Evolutionary conservation across 1,140 invertebrate species (phyloP).

Genomic region (Drosophila bocqueti): DNA sequence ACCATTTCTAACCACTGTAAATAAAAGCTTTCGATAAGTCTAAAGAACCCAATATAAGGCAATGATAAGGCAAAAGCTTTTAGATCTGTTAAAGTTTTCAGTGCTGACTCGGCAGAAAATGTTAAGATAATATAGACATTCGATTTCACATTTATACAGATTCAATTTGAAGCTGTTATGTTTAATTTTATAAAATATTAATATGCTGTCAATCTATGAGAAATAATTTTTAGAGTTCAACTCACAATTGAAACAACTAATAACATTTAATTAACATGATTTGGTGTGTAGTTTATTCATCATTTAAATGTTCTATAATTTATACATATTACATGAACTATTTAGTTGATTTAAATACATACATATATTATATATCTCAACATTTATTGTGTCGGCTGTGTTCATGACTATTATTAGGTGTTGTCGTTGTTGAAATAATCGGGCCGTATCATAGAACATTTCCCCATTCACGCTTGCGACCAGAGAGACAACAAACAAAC

Average conservation of each 20-base stretch:
- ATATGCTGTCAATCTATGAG: too few relatives aligned
- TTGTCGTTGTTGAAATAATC: slow-evolving; percentile 61
- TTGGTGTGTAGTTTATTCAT: slow-evolving; percentile 67
- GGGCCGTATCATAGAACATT: slow-evolving; percentile 53
- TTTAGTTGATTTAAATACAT: slow-evolving; percentile 65
- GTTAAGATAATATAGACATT: neutral
- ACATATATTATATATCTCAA: slow-evolving; percentile 60
- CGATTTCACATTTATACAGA: neutral
- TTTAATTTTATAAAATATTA: neutral
- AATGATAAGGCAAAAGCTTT: slow-evolving; percentile 25
- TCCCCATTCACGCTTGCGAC: slow-evolving; percentile 33
- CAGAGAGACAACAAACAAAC: slow-evolving; percentile 61
- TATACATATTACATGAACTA: slow-evolving; percentile 62
- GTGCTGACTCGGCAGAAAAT: neutral
- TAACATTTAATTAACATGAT: slow-evolving; percentile 58
- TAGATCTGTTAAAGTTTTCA: neutral
- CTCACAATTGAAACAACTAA: slow-evolving; percentile 1
- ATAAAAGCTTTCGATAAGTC: slow-evolving; percentile 24
- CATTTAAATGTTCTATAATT: slow-evolving; percentile 67
- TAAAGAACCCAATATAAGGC: slow-evolving; percentile 3
- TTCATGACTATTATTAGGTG: slow-evolving; percentile 27
- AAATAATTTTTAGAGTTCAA: too few relatives aligned
- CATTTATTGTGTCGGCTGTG: slow-evolving; percentile 57
- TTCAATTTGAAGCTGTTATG: neutral
- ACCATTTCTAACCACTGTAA: slow-evolving; percentile 9